A percentile compares a stretch with the other conserved stretches of the same genome.
Evolutionary conservation across 1,140 invertebrate genomes (phyloP).

Genomic region (Microplitis mediator): DNA sequence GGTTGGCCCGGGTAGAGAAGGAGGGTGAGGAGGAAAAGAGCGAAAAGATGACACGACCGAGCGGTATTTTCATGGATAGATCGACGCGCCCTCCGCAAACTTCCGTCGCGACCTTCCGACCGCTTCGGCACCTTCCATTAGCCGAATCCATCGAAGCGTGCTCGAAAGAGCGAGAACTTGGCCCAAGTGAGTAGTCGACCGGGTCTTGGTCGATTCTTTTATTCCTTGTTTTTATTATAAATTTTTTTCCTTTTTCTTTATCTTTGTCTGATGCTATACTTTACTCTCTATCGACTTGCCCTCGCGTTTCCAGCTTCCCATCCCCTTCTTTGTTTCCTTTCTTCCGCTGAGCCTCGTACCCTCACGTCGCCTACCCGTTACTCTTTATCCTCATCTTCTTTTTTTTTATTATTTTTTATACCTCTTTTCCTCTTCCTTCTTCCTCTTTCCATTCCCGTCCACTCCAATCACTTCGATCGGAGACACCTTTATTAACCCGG

Average conservation of each 20-base stretch:
- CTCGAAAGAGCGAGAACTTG: conserved; percentile 22
- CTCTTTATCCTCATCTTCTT: not conserved
- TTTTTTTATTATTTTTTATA: not conserved
- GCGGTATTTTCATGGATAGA: conserved; percentile 19
- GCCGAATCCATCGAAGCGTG: conserved; percentile 35
- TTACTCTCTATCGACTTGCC: not conserved
- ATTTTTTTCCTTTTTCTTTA: conserved; percentile 5
- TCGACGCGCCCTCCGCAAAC: conserved; percentile 24
- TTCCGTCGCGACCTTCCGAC: conserved; percentile 30
- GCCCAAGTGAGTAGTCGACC: conserved; percentile 17
- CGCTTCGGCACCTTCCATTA: conserved; percentile 50
- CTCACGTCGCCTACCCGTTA: conserved; percentile 2
- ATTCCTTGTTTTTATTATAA: not conserved
- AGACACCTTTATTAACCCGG: too few relatives aligned
- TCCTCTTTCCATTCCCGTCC: not conserved
- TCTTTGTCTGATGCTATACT: not conserved
- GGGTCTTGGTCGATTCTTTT: conserved; percentile 26
- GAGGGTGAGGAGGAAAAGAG: not conserved
- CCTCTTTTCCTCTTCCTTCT: not conserved
- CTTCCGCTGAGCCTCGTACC: not conserved
- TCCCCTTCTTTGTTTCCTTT: conserved; percentile 19
- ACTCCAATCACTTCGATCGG: too few relatives aligned
- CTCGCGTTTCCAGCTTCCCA: not conserved
- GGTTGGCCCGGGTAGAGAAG: not conserved
- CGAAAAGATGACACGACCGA: conserved; percentile 4